A percentile compares a stretch with the other conserved stretches of the same genome.
Evolutionary conservation across 2,888 invertebrate species (phyloP).

Genomic region (Hesperia comma): DNA sequence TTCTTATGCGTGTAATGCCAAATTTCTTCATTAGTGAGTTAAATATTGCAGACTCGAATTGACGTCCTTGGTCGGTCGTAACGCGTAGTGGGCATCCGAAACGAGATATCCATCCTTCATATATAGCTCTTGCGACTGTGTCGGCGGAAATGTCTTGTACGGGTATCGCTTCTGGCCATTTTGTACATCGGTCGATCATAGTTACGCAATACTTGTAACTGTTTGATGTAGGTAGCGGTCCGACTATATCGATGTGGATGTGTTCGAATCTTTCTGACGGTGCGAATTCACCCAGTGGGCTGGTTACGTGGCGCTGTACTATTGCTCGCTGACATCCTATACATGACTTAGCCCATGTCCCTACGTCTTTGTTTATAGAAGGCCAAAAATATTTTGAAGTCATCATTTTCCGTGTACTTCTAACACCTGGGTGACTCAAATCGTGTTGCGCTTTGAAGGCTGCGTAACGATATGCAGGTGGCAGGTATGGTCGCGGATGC

Average conservation of each 20-base stretch:
- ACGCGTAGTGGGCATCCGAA: conserved; percentile 38
- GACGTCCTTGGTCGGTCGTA: conserved; percentile 39
- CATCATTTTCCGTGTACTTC: conserved; percentile 8
- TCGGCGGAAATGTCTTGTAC: conserved; percentile 40
- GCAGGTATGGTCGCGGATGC: conserved; percentile 29
- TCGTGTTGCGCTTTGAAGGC: conserved; percentile 40
- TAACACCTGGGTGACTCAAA: conserved; percentile 18
- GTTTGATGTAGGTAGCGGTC: conserved; percentile 18
- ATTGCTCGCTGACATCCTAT: conserved; percentile 15
- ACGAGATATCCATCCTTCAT: conserved; percentile 40
- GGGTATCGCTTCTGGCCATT: no score
- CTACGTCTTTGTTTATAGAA: conserved; percentile 24
- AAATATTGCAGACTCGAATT: conserved; percentile 36
- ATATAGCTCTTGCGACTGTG: conserved; percentile 38
- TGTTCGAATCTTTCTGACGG: conserved; percentile 29
- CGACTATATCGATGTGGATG: conserved; percentile 33
- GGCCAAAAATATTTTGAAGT: conserved; percentile 21
- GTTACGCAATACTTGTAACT: conserved; percentile 19
- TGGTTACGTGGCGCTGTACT: conserved; percentile 8
- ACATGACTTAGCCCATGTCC: conserved; percentile 23
- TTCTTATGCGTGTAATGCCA: conserved; percentile 9
- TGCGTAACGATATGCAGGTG: conserved; percentile 22
- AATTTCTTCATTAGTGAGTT: background rate
- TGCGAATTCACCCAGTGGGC: conserved; percentile 20
- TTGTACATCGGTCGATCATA: no score